Conservation (phyloP, 2,888 invertebrate genomes). For the Drosophila macrospina region DNA sequence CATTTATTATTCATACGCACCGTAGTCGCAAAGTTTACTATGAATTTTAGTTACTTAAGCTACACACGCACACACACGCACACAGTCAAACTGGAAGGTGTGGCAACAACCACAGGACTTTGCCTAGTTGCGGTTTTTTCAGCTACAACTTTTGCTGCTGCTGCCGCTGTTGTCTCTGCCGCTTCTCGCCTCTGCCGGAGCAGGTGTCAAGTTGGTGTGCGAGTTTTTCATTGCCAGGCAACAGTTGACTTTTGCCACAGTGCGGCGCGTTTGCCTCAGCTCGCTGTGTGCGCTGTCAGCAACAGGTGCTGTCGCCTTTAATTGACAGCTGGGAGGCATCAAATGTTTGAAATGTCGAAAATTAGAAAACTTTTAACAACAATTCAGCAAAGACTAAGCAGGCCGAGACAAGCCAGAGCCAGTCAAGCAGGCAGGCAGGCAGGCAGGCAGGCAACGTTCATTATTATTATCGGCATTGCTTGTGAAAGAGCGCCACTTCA, state of each 20-base stretch:
- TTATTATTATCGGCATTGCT: conserved; percentile 71
- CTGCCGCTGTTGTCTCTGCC: background rate
- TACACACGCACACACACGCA: conserved; percentile 30
- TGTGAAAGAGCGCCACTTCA: conserved; percentile 40
- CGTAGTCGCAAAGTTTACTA: conserved; percentile 50
- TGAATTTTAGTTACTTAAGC: conserved; percentile 55
- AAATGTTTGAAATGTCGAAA: conserved; percentile 79
- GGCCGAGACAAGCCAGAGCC: background rate
- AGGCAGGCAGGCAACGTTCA: conserved; percentile 45
- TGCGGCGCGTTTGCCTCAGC: conserved; percentile 18
- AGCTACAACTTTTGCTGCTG: conserved; percentile 42
- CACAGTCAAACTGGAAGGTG: background rate
- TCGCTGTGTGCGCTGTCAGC: conserved; percentile 60
- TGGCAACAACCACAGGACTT: conserved; percentile 35
- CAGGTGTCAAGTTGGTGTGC: conserved; percentile 76
- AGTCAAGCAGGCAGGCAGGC: background rate
- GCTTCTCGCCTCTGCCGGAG: conserved; percentile 11
- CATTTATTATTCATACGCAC: conserved; percentile 73
- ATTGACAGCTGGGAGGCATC: conserved; percentile 79
- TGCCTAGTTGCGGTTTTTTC: conserved; percentile 53
- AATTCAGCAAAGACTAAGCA: conserved; percentile 43
- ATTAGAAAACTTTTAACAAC: conserved; percentile 81
- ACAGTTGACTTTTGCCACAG: conserved; percentile 62
- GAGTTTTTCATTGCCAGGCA: conserved; percentile 66
- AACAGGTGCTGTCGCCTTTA: conserved; percentile 79